Base-by-base conservation (phyloP, 2,888 invertebrate species). In the Troides helena region DNA sequence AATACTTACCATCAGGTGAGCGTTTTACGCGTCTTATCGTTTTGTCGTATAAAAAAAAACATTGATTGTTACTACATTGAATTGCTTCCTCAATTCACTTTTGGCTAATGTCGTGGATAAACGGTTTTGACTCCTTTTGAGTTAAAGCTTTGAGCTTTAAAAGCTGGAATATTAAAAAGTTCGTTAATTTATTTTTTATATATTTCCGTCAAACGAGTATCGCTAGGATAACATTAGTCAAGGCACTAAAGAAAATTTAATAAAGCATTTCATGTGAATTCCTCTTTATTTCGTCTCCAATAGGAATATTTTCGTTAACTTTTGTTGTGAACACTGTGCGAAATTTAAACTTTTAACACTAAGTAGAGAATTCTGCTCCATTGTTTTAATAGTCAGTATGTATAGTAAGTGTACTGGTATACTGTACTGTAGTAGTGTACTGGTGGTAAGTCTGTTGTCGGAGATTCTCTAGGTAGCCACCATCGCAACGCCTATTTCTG, bases 171-270 rank as follows among this genome's bases (percentile, higher is more conserved):
- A 6, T n/a, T 10, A 57, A 57, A 57, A 21, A n/a, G 7, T 12
- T 10, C 57, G 23, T 57, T 6, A 57, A 10, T n/a, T 23, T 8
- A 8, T 5, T 17, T 23, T 21, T 18, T 50, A 17, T 50, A 39
- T 39, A 43, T 62, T 62, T 23, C 10, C 12, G n/a, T 46, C 21
- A 62, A 62, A 43, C 23, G 43, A 18, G 39, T 21, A 39, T 18
- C 50, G 23, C 61, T 61, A 53, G 61, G 56, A 39, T 36, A 56
- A 62, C 60, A 67, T 62, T 61, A 67, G 61, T 62, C 61, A 62
- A 56, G 67, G 53, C 61, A 67, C n/a, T 60, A 53, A 56, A 67
- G 36, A 62, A 61, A 67, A 67, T 67, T 67, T 25, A 56, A 61
- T 67, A 67, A 67, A 61, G 57, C 43, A 56, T 56, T 67, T 39